Base-by-base conservation (phyloP, 2,113 vertebrate species). In the Platycercus adscitus region DNA sequence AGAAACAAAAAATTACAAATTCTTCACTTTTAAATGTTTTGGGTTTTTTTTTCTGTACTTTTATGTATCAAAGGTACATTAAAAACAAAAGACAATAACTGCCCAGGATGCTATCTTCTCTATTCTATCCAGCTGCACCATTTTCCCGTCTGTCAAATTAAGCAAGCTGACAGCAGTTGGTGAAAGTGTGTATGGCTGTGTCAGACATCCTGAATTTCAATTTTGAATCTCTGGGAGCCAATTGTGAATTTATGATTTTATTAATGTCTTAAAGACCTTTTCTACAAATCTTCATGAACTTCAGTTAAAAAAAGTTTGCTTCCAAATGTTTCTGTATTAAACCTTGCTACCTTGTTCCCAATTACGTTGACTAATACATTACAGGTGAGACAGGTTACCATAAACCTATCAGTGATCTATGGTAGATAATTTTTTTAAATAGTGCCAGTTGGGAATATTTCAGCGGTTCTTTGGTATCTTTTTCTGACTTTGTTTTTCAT, bases 1-100 rank as follows among this genome's bases (percentile, higher is more conserved):
- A 33, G 20, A 26, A 63, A 44, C 19, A n/a, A 50, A 84, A 80
- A 52, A 26, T 13, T 26, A 17, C 3, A 61, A 64, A 49, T 70
- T 76, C 9, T 93, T 91, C 4, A 2, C 26, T 60, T 89, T 85
- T 52, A 46, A 88, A 70, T 76, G 3, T 50, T 75, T 3, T 1
- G 5, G 3, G 0, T 1, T 3, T 16, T 47, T 20, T 52, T 35
- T 63, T 77, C 47, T 68, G 3, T 73, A 31, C 7, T 3, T 72
- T 49, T 69, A 7, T 73, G 5, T 91, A 21, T 16, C 61, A 65
- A 44, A 75, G 6, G 3, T 49, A 10, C 15, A 41, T 43, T 31
- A 18, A 17, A 6, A 80, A 4, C 19, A 47, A 80, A 60, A 53
- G 37, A 21, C 28, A 61, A 5, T 44, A 65, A 50, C 46, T 68